Conservation (phyloP, 2,888 invertebrate genomes). For the Siphlonurus alternatus region DNA sequence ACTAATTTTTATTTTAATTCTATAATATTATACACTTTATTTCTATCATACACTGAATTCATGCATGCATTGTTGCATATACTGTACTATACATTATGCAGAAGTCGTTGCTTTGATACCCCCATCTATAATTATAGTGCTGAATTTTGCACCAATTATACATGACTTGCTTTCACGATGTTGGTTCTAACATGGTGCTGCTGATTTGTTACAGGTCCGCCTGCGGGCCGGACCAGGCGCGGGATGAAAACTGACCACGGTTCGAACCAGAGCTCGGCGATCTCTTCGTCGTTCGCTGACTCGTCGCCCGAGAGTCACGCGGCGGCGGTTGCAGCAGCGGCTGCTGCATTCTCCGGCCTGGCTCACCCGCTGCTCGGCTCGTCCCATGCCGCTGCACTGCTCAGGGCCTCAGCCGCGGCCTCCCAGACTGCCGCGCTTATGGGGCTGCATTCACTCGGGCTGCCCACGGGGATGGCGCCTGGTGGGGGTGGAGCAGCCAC, state of each 20-base stretch:
- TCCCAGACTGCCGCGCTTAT: conserved; percentile 29
- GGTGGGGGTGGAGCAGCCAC: conserved; percentile 24
- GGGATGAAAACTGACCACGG: neutral
- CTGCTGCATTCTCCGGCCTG: conserved; percentile 31
- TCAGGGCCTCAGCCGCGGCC: conserved; percentile 33
- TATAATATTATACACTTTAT: too few relatives aligned
- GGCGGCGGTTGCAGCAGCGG: conserved; percentile 30
- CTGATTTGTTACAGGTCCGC: neutral
- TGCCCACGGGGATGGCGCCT: conserved; percentile 9
- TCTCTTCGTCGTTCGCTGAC: neutral
- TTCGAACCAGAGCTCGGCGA: neutral
- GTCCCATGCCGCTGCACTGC: conserved; percentile 8
- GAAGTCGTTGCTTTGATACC: too few relatives aligned
- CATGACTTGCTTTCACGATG: too few relatives aligned
- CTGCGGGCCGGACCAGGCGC: neutral
- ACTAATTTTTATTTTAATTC: too few relatives aligned
- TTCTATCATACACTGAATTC: too few relatives aligned
- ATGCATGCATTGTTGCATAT: too few relatives aligned
- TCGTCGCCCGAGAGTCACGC: conserved; percentile 22
- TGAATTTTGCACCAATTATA: too few relatives aligned
- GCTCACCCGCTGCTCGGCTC: conserved; percentile 17
- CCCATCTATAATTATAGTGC: too few relatives aligned
- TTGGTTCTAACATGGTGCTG: too few relatives aligned
- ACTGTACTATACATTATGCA: too few relatives aligned
- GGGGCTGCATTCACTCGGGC: conserved; percentile 12